Evolutionary conservation across 64 coral and sea anemone species (phyloP), one percentile per base, ranked within the genome.

Genomic region (Porites australiensis): DNA sequence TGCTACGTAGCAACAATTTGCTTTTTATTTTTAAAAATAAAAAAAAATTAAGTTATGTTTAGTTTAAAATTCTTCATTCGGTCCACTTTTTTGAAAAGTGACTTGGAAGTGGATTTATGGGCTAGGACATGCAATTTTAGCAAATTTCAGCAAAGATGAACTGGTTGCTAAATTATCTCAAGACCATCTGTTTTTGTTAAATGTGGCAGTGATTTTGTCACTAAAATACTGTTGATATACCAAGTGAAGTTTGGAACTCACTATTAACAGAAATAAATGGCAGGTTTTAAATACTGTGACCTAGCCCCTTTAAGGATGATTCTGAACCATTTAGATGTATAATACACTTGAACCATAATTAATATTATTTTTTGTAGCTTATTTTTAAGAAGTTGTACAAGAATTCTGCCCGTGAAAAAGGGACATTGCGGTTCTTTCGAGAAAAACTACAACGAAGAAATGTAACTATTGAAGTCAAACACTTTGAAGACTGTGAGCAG

Each of bases 351-450:
- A 64, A 64, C 12, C 12, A 64, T 64, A 64, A 14, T 64, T 20
- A 16, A 19, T 20, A 22, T 19, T 70, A 20, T 70, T 70, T 70
- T 76, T 76, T 76, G 15, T 49, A 76, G 73, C 73, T 76, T 12
- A 48, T 76, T 49, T 76, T 76, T 48, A 76, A 76, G 47, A 76
- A 51, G 73, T 12, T 76, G 13, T 76, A 76, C 46, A 76, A 50
- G 16, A 76, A 76, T 50, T 76, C 73, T 15, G 45, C 46, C 4
- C 50, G 73, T 51, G 73, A 76, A 18, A 50, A 16, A 6, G 73
- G 73, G 4, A 76, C 73, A 13, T 9, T 76, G 13, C 45, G 45
- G 13, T 76, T 18, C 18, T 76, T 76, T 16, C 14, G 73, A 6
- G 73, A 76, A 50, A 76, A 76, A 49, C 46, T 76, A 3, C 73